phyloP scores from a whole-genome alignment of 2,888 invertebrate species.

The Pomacea canaliculata region DNA sequence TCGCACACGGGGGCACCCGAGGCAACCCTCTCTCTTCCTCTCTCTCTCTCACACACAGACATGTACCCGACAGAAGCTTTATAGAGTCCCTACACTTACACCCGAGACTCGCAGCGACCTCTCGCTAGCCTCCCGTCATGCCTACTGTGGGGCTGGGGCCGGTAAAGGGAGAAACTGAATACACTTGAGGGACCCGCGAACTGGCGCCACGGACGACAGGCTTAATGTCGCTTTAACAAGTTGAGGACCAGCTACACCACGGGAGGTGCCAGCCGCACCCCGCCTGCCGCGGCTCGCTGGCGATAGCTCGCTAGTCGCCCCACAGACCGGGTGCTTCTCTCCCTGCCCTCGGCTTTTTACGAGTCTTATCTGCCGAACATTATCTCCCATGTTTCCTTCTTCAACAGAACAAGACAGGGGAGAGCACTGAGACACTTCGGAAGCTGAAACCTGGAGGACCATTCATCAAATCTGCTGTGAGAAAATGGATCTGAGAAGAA shows the following conservation, averaged over 20 bases:
- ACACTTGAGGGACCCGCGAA: conserved; percentile 22
- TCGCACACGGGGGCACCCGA: no score
- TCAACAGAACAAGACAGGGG: no score
- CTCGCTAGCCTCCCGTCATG: conserved; percentile 5
- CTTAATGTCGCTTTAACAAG: conserved; percentile 29
- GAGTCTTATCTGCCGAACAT: no score
- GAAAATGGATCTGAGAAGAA: neutral
- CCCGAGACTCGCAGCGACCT: conserved; percentile 8
- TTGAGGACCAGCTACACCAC: conserved; percentile 8
- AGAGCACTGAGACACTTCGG: no score
- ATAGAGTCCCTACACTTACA: no score
- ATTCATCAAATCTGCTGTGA: no score
- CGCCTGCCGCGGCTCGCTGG: neutral
- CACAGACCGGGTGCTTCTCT: neutral
- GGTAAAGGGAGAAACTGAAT: conserved; percentile 23
- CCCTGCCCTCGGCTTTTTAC: neutral
- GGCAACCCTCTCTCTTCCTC: no score
- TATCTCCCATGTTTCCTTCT: no score
- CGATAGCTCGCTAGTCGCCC: neutral
- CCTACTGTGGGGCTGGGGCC: neutral
- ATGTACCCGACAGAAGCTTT: no score
- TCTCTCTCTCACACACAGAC: no score
- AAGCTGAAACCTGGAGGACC: no score
- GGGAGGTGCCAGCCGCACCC: conserved; percentile 10
- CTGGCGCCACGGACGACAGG: conserved; percentile 29